Conservation (phyloP, 2,888 invertebrate genomes). For the Drosophila infuscata region DNA sequence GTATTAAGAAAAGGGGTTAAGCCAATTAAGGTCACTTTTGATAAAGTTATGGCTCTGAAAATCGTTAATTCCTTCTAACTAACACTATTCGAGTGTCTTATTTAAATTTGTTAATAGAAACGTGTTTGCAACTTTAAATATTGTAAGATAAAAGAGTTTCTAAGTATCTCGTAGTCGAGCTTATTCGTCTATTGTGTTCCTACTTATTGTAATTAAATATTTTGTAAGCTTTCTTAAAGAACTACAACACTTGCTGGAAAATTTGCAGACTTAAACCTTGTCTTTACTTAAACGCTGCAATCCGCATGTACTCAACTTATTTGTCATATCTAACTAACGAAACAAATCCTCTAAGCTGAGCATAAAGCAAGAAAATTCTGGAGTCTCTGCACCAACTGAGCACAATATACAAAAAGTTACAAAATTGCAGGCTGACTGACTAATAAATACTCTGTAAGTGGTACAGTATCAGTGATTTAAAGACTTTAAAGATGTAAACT, state of each 20-base stretch:
- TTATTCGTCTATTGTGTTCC: not conserved
- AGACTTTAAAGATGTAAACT: not conserved
- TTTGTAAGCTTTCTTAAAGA: not conserved
- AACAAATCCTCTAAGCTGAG: constrained; percentile 30
- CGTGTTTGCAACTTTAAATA: not conserved
- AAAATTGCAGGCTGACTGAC: not conserved
- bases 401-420: constrained; percentile 2
- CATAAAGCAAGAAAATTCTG: constrained; percentile 23
- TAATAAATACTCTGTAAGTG: not conserved
- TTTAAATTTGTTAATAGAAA: too few species aligned
- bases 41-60: too few species aligned
- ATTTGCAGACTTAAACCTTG: not conserved
- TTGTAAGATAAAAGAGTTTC: too few species aligned
- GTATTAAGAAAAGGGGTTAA: too few species aligned
- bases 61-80: too few species aligned
- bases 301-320: constrained; percentile 25
- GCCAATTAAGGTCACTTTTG: too few species aligned
- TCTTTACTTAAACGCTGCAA: constrained; percentile 9
- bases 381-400: constrained; percentile 2
- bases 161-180: not conserved
- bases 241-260: not conserved
- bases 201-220: not conserved
- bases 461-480: not conserved
- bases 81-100: too few species aligned
- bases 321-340: constrained; percentile 24